Percentiles rank a stretch among this genome's conserved stretches.
Evolutionary conservation across 2,888 invertebrate species (phyloP).

Genomic region (Archips xylosteana): DNA sequence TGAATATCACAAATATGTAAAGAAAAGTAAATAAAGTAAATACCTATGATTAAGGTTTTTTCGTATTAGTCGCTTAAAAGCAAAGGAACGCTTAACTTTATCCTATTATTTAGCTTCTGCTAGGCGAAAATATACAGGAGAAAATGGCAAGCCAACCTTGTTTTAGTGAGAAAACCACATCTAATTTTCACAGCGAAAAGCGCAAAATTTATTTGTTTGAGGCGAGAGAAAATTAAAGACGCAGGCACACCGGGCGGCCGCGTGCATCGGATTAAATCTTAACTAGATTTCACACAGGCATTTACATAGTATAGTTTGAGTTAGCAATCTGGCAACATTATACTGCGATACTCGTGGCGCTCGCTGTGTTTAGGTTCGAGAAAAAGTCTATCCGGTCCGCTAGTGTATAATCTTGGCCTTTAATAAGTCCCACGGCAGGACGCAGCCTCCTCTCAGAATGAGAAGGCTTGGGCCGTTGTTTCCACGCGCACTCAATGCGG

Average conservation of each 20-base stretch:
- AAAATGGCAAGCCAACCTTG: slow-evolving; percentile 33
- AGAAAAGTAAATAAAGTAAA: too few relatives aligned
- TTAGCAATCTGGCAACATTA: neutral
- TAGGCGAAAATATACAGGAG: slow-evolving; percentile 15
- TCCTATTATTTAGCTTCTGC: neutral
- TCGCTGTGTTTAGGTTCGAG: too few relatives aligned
- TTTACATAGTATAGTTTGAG: slow-evolving; percentile 6
- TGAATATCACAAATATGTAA: too few relatives aligned
- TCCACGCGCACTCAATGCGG: too few relatives aligned
- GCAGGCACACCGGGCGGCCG: slow-evolving; percentile 25
- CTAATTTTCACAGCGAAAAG: slow-evolving; percentile 37
- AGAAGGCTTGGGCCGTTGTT: too few relatives aligned
- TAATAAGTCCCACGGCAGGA: too few relatives aligned
- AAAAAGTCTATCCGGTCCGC: too few relatives aligned
- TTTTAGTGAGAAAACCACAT: slow-evolving; percentile 42
- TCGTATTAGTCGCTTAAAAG: too few relatives aligned
- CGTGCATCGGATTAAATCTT: neutral
- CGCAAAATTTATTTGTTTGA: slow-evolving; percentile 40
- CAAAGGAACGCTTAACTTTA: neutral
- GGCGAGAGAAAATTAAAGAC: slow-evolving; percentile 38
- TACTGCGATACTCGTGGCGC: neutral
- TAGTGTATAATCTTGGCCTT: too few relatives aligned
- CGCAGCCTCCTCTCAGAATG: too few relatives aligned
- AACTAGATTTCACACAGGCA: slow-evolving; percentile 22
- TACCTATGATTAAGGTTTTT: too few relatives aligned